phyloP scores from a whole-genome alignment of 2,888 invertebrate genomes.

The Leuctra nigra region DNA sequence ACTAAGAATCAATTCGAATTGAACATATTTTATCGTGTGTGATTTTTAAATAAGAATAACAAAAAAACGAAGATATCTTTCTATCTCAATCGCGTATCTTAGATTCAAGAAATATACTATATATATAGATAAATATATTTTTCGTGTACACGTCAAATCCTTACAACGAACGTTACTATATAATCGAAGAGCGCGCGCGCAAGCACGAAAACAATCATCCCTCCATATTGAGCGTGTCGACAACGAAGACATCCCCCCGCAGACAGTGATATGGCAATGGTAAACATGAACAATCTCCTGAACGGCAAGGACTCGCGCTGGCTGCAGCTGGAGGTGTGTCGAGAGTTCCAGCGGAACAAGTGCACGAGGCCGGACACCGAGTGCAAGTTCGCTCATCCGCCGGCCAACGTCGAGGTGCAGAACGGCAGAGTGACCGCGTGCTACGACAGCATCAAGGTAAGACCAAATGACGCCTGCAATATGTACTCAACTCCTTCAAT shows the following conservation, averaged over 20 bases:
- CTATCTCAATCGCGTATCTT: constrained; percentile 6
- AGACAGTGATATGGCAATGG: constrained; percentile 88
- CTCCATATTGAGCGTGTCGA: constrained; percentile 20
- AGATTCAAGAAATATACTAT: constrained; percentile 23
- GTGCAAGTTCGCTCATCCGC: constrained; percentile 99
- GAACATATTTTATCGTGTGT: constrained; percentile 21
- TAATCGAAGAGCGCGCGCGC: constrained; percentile 23
- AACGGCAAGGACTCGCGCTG: constrained; percentile 99
- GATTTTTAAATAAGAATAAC: constrained; percentile 22
- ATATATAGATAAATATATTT: constrained; percentile 25
- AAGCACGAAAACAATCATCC: constrained; percentile 25
- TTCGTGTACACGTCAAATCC: constrained; percentile 24
- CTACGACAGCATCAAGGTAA: constrained; percentile 99
- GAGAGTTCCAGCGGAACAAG: constrained; percentile 99
- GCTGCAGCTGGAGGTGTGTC: constrained; percentile 98
- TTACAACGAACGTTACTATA: constrained; percentile 22
- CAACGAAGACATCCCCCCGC: neutral
- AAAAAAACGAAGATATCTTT: too few relatives aligned
- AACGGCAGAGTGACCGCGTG: constrained; percentile 99
- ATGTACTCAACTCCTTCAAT: too few relatives aligned
- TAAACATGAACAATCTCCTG: constrained; percentile 93
- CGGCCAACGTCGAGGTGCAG: constrained; percentile 98
- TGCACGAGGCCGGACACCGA: constrained; percentile 98
- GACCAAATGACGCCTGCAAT: constrained; percentile 35
- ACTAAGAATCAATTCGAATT: neutral